Evolutionary conservation across 2,888 invertebrate species (phyloP).

Genomic region (Stomorhina lunata): DNA sequence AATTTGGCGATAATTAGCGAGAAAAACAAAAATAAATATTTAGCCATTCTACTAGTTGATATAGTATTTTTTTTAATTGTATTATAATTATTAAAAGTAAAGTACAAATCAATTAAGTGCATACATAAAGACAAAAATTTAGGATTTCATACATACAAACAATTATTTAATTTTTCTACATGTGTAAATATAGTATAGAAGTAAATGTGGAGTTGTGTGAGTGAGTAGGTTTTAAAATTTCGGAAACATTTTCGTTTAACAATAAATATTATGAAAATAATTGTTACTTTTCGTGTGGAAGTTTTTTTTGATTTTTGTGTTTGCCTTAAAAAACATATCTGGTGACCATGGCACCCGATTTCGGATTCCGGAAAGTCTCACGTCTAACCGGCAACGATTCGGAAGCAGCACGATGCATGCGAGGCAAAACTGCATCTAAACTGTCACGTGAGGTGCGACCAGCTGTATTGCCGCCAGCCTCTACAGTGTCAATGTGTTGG

Average conservation of each 20-base stretch:
- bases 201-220: neutral
- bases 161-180: neutral
- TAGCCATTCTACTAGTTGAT: neutral
- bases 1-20: neutral
- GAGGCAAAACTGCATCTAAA: slow-evolving; percentile 85
- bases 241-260: too few relatives aligned
- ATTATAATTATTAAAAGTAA: neutral
- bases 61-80: neutral
- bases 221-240: neutral
- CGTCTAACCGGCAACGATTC: slow-evolving; percentile 73
- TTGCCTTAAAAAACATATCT: slow-evolving; percentile 69
- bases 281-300: neutral
- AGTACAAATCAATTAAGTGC: neutral
- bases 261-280: neutral
- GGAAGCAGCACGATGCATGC: slow-evolving; percentile 81
- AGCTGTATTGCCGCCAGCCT: slow-evolving; percentile 82
- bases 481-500: slow-evolving; percentile 82
- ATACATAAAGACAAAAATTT: neutral
- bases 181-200: too few relatives aligned
- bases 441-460: slow-evolving; percentile 83
- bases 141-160: slow-evolving; percentile 4
- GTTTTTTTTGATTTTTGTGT: too few relatives aligned
- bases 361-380: slow-evolving; percentile 74
- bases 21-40: neutral
- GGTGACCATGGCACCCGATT: slow-evolving; percentile 75